Conservation (phyloP, 2,113 vertebrate genomes). For the Uria lomvia region DNA sequence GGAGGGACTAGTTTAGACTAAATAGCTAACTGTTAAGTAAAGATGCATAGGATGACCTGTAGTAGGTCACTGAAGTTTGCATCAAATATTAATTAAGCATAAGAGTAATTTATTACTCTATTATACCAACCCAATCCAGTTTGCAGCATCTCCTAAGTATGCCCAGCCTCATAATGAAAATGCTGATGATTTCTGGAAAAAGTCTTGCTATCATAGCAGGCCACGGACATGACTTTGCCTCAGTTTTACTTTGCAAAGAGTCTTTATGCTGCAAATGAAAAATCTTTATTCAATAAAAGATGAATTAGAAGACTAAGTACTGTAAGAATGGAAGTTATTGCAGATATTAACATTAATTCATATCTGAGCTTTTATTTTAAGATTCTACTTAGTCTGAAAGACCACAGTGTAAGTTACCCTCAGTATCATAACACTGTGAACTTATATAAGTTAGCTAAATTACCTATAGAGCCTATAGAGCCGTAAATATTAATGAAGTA, state of each 20-base stretch:
- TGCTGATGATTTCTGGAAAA: background rate
- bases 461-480: background rate
- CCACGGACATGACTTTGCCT: background rate
- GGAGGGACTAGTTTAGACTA: background rate
- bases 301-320: background rate
- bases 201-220: background rate
- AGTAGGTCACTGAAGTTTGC: background rate
- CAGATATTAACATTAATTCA: background rate
- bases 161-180: background rate
- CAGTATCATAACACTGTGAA: background rate
- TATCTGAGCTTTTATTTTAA: background rate
- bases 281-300: background rate
- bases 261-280: background rate
- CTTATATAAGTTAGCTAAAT: background rate
- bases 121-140: background rate
- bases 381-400: background rate
- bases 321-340: background rate
- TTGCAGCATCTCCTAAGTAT: background rate
- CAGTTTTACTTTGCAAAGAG: background rate
- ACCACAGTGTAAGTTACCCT: background rate
- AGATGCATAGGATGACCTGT: background rate
- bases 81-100: background rate
- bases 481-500: background rate
- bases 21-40: background rate
- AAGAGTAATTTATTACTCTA: background rate